These are phyloP conservation scores for Eumeta japonica DNA, from an alignment of 1,140 invertebrate species.

Conservation along the genomic window DNA sequence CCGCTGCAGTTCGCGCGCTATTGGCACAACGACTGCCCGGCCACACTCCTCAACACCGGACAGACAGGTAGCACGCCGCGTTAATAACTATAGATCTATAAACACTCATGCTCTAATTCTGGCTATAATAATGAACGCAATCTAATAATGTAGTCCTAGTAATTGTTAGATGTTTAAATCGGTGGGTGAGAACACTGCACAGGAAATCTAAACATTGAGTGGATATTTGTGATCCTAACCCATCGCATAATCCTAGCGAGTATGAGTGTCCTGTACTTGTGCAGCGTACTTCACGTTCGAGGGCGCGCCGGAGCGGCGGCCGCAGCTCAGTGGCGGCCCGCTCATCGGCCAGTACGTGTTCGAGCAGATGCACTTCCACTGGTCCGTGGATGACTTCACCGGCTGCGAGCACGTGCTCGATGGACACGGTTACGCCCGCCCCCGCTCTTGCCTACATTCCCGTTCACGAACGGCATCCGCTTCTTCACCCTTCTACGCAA, in stretches of 20 bases:
- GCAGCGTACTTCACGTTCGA: constrained; percentile 47
- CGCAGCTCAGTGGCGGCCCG: constrained; percentile 62
- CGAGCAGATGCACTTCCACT: constrained; percentile 80
- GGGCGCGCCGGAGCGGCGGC: constrained; percentile 21
- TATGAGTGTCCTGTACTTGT: too few relatives aligned
- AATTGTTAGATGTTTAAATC: too few relatives aligned
- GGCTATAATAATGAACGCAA: too few relatives aligned
- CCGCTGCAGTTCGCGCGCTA: constrained; percentile 35
- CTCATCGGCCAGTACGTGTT: constrained; percentile 69
- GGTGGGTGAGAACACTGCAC: too few relatives aligned
- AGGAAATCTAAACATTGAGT: too few relatives aligned
- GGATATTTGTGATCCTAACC: too few relatives aligned
- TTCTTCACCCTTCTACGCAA: too few relatives aligned
- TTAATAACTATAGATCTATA: background rate
- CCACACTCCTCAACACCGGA: constrained; percentile 37
- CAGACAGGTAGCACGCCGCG: constrained; percentile 34
- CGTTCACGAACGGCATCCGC: too few relatives aligned
- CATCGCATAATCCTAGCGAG: too few relatives aligned
- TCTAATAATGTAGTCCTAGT: too few relatives aligned
- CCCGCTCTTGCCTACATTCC: too few relatives aligned
- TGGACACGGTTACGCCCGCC: constrained; percentile 58
- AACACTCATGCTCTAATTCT: too few relatives aligned
- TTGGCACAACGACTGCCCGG: constrained; percentile 36
- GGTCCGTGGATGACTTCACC: constrained; percentile 69
- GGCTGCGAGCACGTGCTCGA: constrained; percentile 84